A percentile compares a stretch with the other conserved stretches of the same genome.
These are phyloP conservation scores for Nannoperca obscura DNA, from an alignment of 2,797 vertebrate genomes.

Conservation along the genomic window DNA sequence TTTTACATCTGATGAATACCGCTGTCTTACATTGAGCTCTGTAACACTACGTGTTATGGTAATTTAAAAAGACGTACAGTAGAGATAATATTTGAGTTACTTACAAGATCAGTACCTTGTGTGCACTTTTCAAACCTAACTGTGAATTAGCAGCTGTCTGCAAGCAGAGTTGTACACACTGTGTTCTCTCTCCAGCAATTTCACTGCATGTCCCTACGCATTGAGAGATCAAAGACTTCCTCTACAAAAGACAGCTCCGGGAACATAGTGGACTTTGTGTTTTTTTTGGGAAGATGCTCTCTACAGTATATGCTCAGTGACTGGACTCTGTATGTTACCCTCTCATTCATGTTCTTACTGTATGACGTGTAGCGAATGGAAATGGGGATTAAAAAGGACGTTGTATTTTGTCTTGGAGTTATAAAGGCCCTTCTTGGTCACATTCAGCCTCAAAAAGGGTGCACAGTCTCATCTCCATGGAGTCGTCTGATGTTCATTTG, in stretches of 20 bases:
- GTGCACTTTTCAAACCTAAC: slow-evolving; percentile 82
- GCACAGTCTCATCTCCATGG: neutral
- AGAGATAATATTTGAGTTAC: slow-evolving; percentile 69
- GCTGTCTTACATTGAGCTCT: slow-evolving; percentile 71
- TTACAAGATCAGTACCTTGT: slow-evolving; percentile 77
- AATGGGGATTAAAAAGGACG: slow-evolving; percentile 78
- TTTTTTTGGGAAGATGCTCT: slow-evolving; percentile 69
- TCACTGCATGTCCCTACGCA: slow-evolving; percentile 82
- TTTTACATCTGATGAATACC: slow-evolving; percentile 77
- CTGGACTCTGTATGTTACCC: slow-evolving; percentile 78
- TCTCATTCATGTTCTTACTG: slow-evolving; percentile 79
- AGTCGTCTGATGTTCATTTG: slow-evolving; percentile 29
- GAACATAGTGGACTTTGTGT: slow-evolving; percentile 70
- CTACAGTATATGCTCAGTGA: slow-evolving; percentile 70
- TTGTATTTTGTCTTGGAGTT: slow-evolving; percentile 77
- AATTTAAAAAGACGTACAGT: slow-evolving; percentile 65
- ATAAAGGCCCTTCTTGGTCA: slow-evolving; percentile 48
- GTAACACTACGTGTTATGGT: slow-evolving; percentile 79
- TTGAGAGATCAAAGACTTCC: slow-evolving; percentile 75
- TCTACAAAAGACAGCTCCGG: slow-evolving; percentile 69
- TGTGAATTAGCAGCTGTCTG: slow-evolving; percentile 84
- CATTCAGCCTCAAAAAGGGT: slow-evolving; percentile 5
- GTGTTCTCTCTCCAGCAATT: slow-evolving; percentile 75
- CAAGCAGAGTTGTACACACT: slow-evolving; percentile 78
- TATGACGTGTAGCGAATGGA: slow-evolving; percentile 81